Evolutionary conservation across 2,888 invertebrate species (phyloP), one percentile per base, ranked within the genome.

Genomic region (Brachypalpus laphriformis): DNA sequence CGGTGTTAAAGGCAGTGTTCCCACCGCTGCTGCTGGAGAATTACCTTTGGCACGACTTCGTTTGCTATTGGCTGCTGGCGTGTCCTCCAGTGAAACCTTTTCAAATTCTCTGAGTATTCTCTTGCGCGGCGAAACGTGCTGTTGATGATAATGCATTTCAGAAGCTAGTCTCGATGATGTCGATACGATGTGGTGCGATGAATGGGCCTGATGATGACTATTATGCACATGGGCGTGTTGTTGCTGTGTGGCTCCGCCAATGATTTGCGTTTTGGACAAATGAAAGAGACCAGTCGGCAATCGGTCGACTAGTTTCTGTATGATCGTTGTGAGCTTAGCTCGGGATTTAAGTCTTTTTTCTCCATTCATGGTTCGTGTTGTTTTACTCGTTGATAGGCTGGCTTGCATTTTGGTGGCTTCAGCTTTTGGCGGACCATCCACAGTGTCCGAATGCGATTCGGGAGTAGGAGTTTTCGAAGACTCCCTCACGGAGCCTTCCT

Each of bases 51-150:
- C 93, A 45, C 94, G 93, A 86, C 91, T 91, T 82, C 95, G 93
- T 90, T 95, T 95, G 47, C 94, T 94, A 88, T 90, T 91, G 2
- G 87, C 90, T 37, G 75, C 57, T 20, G 78, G 87, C 70, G 94
- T 94, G 89, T 96, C 96, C 86, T 91, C 91, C 42, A 91, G 87
- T 18, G 94, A 95, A 6, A 96, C 96, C 89, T 95, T 94, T 90
- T 97, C 97, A 90, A 97, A 93, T 91, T 97, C 97, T 70, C 96
- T 94, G 83, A 97, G 93, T 91, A 97, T 95, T 88, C 97, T 94
- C 90, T 97, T 97, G 45, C 97, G 93, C 61, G 97, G 97, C 81
- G 97, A 97, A 28, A 97, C 96, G 88, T 92, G 91, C 81, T 92
- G 92, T 82, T 91, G 91, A 87, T 91, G 91, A 83, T 91, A 90